Base-by-base conservation (phyloP, 2,888 invertebrate species). In the Leucania comma region DNA sequence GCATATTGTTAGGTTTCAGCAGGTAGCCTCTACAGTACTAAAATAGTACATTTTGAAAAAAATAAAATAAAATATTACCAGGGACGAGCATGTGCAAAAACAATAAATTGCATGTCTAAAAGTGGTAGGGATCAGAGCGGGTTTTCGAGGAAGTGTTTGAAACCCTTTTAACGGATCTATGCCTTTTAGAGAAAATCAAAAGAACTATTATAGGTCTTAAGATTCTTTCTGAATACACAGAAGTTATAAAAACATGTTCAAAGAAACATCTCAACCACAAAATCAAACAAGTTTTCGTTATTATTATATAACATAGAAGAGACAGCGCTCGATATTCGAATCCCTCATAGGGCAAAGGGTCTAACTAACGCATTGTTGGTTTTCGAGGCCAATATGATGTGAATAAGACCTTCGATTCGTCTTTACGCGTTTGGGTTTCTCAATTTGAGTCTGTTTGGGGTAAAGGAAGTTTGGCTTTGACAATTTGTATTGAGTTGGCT, bases 301-400 rank as follows among this genome's bases (percentile, higher is more conserved):
- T 82, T 72, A 77, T 20, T 48, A 48, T 5, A n/a, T 61, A 70
- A 69, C 66, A 72, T 65, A 80, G 78, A 66, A 80, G 83, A 82
- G 83, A 82, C 77, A 68, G 66, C 72, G 50, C 57, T 80, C 84
- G 84, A 72, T 76, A 72, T 78, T 63, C 80, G 81, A 83, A 81
- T 84, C 87, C 83, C 80, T 83, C 82, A 78, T 73, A 84, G 84
- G 80, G 81, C 76, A 73, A 69, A 81, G 86, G 88, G 85, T 86
- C 87, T 88, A 87, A 89, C 89, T 87, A 88, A 86, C 83, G 82
- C 84, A 88, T 89, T 89, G 88, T 88, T 87, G 78, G 82, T 76
- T 81, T 70, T 65, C 67, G 81, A 69, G 54, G 68, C 75, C 82
- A 83, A 83, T 88, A 86, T 85, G 86, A 86, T 78, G 80, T 80